A percentile compares a stretch with the other conserved stretches of the same genome.
phyloP scores from a whole-genome alignment of 2,113 vertebrate species.

The Urocynchramus pylzowi region DNA sequence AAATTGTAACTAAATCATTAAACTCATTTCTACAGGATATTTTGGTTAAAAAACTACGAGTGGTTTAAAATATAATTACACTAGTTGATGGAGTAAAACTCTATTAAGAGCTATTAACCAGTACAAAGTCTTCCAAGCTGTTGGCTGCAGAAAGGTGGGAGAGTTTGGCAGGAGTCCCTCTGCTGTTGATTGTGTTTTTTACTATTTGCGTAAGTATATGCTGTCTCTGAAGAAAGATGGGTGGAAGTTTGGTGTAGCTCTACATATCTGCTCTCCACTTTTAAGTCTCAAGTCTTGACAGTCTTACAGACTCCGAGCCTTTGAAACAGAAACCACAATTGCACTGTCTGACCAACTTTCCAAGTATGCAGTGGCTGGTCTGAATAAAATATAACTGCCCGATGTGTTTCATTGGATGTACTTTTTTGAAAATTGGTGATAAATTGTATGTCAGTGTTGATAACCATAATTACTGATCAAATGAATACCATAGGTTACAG shows the following conservation, averaged over 20 bases:
- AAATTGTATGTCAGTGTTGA: not conserved
- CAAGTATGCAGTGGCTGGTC: not conserved
- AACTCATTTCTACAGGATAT: not conserved
- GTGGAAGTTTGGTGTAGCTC: not conserved
- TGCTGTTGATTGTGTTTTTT: not conserved
- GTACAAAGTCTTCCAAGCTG: not conserved
- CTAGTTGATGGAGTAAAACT: not conserved
- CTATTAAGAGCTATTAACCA: not conserved
- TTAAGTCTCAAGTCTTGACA: not conserved
- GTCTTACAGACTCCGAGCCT: not conserved
- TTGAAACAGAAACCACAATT: not conserved
- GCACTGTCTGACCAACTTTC: not conserved
- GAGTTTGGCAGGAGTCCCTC: not conserved
- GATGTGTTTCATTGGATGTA: not conserved
- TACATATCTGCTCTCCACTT: not conserved
- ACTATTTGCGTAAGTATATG: rapidly evolving
- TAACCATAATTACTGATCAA: not conserved
- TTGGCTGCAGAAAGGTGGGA: not conserved
- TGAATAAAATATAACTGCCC: not conserved
- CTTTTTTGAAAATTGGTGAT: not conserved
- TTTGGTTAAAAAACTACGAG: not conserved
- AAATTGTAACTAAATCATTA: not conserved
- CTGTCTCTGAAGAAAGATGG: not conserved
- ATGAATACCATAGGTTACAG: not conserved
- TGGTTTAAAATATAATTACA: not conserved